Evolutionary conservation across 2,888 invertebrate species (phyloP).

Genomic region (Athalia circularis): DNA sequence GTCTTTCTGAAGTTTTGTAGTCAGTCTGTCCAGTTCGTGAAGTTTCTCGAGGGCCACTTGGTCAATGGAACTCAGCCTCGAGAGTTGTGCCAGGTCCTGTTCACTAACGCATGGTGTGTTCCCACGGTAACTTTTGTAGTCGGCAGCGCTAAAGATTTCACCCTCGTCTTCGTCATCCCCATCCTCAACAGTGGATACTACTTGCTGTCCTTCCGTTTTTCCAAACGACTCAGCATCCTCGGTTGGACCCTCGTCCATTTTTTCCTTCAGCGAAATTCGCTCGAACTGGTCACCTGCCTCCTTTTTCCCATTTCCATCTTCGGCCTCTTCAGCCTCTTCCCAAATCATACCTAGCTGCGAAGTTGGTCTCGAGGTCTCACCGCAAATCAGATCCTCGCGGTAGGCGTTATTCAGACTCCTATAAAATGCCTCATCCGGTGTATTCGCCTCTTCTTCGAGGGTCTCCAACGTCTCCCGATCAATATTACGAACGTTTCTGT

Average conservation of each 20-base stretch:
- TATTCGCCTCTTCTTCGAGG: slow-evolving; percentile 77
- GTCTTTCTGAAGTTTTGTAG: slow-evolving; percentile 86
- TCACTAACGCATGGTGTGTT: slow-evolving; percentile 86
- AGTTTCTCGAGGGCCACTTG: slow-evolving; percentile 87
- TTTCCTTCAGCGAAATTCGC: slow-evolving; percentile 49
- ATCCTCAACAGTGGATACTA: slow-evolving; percentile 49
- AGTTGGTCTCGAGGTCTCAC: slow-evolving; percentile 78
- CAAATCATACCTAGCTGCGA: slow-evolving; percentile 91
- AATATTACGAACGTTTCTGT: slow-evolving; percentile 67
- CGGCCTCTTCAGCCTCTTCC: slow-evolving; percentile 87
- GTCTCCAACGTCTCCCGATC: slow-evolving; percentile 67
- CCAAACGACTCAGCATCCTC: slow-evolving; percentile 61
- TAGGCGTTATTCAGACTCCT: slow-evolving; percentile 92
- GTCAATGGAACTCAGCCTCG: slow-evolving; percentile 85
- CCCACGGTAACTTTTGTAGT: slow-evolving; percentile 87
- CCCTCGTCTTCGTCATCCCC: slow-evolving; percentile 74
- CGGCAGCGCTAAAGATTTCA: slow-evolving; percentile 84
- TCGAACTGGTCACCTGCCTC: slow-evolving; percentile 52
- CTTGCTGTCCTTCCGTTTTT: slow-evolving; percentile 51
- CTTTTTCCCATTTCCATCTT: slow-evolving; percentile 76
- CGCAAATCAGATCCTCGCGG: slow-evolving; percentile 84
- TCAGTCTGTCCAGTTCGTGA: slow-evolving; percentile 86
- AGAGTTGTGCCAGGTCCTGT: slow-evolving; percentile 85
- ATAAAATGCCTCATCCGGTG: slow-evolving; percentile 91
- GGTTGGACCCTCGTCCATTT: slow-evolving; percentile 50